Base-by-base conservation (phyloP, 1,140 invertebrate genomes). In the Nomia melanderi region DNA sequence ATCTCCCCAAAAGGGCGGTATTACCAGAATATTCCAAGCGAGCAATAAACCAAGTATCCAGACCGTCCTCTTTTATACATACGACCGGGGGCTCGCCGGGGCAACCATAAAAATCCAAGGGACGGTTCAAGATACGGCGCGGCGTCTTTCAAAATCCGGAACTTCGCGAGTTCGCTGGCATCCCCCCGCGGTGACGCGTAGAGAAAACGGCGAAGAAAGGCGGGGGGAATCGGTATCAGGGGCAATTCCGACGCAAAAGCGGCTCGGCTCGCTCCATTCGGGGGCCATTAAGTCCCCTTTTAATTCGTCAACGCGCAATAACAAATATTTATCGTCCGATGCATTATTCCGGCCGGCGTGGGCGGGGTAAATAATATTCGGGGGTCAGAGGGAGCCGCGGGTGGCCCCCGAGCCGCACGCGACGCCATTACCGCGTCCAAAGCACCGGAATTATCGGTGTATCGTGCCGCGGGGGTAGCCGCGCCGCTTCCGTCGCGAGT, bases 381-480 rank as follows among this genome's bases (percentile, higher is more conserved):
- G 27, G 23, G 44, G 36, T 27, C 20, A 14, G 25, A 25, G 47
- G 11, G 39, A n/a, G 62, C n/a, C 41, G 4, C 0, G 5, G 9
- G n/a, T 12, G 23, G 23, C 7, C 54, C 54, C 54, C 17, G 0
- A 12, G 14, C 36, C 27, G 3, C 53, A 59, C 12, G 23, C 54
- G 29, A 6, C 54, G 71, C 64, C 73, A 59, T 75, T 59, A 69
- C 64, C 64, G 73, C 64, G 64, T 17, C 64, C 66, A 66, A 56
- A 74, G 71, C 73, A 69, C 29, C 36, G 39, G 54, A 75, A 69
- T 75, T 75, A 75, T 75, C 73, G 64, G 73, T 39, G 53, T 75
- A 69, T 69, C 73, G 64, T 44, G 71, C 17, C 23, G 54, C 29
- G 29, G 44, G 29, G 31, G n/a, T 27, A 23, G 23, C 33, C 33